Evolutionary conservation across 2,113 vertebrate genomes (phyloP).

Genomic region (Osmerus mordax): DNA sequence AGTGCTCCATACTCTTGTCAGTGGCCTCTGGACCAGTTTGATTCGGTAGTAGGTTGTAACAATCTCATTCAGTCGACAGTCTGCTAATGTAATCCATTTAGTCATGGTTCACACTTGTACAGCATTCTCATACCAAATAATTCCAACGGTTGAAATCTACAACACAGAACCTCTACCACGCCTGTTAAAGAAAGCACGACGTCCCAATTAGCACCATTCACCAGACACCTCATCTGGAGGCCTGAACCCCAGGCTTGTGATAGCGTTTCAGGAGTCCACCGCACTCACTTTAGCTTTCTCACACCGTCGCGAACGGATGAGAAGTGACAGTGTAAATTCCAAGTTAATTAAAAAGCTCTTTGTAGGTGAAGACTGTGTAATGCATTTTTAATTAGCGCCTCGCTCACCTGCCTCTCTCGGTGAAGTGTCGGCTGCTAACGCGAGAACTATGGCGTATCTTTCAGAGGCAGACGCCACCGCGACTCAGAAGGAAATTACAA

Average conservation of each 20-base stretch:
- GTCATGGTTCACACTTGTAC: no score
- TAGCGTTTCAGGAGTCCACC: not conserved
- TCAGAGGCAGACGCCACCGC: not conserved
- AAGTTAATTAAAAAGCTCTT: slow-evolving; percentile 46
- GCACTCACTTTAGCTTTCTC: not conserved
- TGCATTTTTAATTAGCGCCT: slow-evolving; percentile 54
- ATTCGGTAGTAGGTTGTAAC: no score
- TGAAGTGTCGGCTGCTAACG: slow-evolving; percentile 13
- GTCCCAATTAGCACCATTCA: slow-evolving; percentile 24
- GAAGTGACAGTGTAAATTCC: slow-evolving; percentile 34
- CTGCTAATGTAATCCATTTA: no score
- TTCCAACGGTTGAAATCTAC: not conserved
- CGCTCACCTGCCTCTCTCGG: slow-evolving; percentile 23
- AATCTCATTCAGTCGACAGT: no score
- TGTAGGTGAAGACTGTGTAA: slow-evolving; percentile 28
- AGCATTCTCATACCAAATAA: no score
- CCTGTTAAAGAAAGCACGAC: not conserved
- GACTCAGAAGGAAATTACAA: slow-evolving; percentile 27
- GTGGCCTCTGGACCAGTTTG: no score
- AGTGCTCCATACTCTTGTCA: no score
- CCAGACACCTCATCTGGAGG: not conserved
- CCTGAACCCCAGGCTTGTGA: not conserved
- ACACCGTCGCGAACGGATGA: slow-evolving; percentile 13
- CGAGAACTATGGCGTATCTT: not conserved
- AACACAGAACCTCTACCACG: not conserved